Conservation (phyloP, 1,140 invertebrate genomes). For the Augochlora pura region DNA sequence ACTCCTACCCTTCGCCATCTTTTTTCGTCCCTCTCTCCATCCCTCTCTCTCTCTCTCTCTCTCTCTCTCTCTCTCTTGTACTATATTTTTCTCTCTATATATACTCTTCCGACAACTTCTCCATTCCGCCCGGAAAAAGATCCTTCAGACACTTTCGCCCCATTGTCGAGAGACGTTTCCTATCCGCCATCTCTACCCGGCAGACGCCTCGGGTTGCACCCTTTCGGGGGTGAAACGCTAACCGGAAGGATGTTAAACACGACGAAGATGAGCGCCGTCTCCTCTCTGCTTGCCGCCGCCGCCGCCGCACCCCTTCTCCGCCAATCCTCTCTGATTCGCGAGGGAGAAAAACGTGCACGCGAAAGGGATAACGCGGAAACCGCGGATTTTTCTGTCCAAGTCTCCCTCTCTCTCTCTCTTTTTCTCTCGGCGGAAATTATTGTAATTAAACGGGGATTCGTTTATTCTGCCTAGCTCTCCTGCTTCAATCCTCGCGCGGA, state of each 20-base stretch:
- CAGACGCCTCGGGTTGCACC: not conserved
- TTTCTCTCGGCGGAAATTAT: no score
- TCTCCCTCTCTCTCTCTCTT: no score
- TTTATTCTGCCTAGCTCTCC: no score
- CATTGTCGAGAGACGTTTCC: constrained; percentile 2
- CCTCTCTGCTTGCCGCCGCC: no score
- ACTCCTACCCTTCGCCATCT: not conserved
- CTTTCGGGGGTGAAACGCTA: not conserved
- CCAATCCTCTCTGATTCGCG: not conserved
- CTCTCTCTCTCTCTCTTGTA: no score
- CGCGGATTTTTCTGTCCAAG: no score
- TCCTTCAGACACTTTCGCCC: not conserved
- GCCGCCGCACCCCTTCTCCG: no score
- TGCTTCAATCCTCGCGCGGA: no score
- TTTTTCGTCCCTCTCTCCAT: not conserved
- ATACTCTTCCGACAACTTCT: not conserved
- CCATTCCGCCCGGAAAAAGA: not conserved
- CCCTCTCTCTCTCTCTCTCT: no score
- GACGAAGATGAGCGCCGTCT: not conserved
- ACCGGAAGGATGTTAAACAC: not conserved
- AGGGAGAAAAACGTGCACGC: not conserved
- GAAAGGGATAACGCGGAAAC: no score
- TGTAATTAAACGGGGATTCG: no score
- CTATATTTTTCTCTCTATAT: no score
- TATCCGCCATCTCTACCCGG: not conserved